These are phyloP conservation scores for Chaitophorus viminalis DNA, from an alignment of 2,888 invertebrate species.

Conservation along the genomic window DNA sequence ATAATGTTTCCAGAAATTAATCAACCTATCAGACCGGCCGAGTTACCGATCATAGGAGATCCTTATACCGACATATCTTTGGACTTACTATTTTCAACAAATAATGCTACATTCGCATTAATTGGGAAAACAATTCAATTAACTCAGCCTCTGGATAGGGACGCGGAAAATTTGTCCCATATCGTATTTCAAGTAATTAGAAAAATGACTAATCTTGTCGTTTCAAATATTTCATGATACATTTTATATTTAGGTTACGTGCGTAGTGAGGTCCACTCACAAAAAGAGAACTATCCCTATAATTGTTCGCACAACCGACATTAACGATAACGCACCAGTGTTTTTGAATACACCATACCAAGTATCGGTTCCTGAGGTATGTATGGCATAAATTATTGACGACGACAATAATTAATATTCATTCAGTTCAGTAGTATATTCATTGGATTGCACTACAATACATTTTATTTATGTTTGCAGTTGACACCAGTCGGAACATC, in stretches of 20 bases:
- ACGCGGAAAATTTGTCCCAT: slow-evolving; percentile 85
- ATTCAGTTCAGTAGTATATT: background rate
- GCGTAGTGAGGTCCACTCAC: slow-evolving; percentile 81
- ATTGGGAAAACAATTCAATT: slow-evolving; percentile 85
- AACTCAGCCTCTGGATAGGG: slow-evolving; percentile 83
- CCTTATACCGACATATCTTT: slow-evolving; percentile 81
- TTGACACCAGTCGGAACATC: slow-evolving; percentile 86
- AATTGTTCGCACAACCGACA: slow-evolving; percentile 88
- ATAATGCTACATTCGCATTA: slow-evolving; percentile 80
- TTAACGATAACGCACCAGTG: slow-evolving; percentile 88
- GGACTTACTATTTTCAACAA: slow-evolving; percentile 83
- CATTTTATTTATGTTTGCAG: slow-evolving; percentile 70
- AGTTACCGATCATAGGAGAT: slow-evolving; percentile 85
- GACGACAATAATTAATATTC: background rate
- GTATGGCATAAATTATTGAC: slow-evolving; percentile 64
- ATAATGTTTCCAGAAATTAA: slow-evolving; percentile 75
- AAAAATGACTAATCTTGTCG: background rate
- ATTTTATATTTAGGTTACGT: slow-evolving; percentile 76
- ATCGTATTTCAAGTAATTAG: slow-evolving; percentile 83
- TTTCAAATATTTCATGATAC: background rate
- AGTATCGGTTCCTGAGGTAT: slow-evolving; percentile 86
- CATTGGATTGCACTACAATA: background rate
- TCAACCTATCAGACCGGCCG: slow-evolving; percentile 83
- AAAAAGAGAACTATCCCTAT: slow-evolving; percentile 87
- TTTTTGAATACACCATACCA: slow-evolving; percentile 87